phyloP scores from a whole-genome alignment of 2,113 vertebrate genomes.

The Vulpes ferrilata region DNA sequence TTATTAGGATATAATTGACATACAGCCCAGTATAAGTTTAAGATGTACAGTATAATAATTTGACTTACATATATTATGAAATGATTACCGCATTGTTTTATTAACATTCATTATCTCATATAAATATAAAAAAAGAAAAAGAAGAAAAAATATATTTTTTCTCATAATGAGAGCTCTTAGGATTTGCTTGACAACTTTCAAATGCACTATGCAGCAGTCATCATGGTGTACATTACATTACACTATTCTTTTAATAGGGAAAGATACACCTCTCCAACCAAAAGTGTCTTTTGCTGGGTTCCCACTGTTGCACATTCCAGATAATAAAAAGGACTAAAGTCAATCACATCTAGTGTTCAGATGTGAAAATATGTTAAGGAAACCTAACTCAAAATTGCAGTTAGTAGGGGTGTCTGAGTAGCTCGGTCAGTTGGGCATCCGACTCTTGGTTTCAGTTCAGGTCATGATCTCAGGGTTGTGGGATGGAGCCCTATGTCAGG shows the following conservation, averaged over 20 bases:
- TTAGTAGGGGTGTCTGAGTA: not conserved
- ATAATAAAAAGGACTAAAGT: not conserved
- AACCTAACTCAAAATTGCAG: not conserved
- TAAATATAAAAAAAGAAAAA: not conserved
- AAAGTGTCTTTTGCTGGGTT: not conserved
- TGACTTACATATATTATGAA: not conserved
- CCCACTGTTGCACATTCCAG: not conserved
- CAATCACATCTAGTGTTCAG: not conserved
- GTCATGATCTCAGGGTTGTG: not conserved
- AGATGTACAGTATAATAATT: not conserved
- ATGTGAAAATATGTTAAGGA: not conserved
- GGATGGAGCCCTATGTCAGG: not conserved
- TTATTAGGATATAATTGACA: not conserved
- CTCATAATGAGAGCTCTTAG: not conserved
- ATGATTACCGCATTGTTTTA: not conserved
- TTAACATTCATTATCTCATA: not conserved
- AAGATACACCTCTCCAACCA: not conserved
- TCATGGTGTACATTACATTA: not conserved
- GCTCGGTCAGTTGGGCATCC: not conserved
- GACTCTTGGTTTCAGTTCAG: not conserved
- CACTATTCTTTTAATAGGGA: not conserved
- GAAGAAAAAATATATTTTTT: not conserved
- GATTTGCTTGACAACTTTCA: not conserved
- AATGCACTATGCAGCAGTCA: not conserved
- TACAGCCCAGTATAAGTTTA: not conserved